Evolutionary conservation across 2,888 invertebrate species (phyloP), one percentile per base, ranked within the genome.

Genomic region (Lepidochrysops patricia): DNA sequence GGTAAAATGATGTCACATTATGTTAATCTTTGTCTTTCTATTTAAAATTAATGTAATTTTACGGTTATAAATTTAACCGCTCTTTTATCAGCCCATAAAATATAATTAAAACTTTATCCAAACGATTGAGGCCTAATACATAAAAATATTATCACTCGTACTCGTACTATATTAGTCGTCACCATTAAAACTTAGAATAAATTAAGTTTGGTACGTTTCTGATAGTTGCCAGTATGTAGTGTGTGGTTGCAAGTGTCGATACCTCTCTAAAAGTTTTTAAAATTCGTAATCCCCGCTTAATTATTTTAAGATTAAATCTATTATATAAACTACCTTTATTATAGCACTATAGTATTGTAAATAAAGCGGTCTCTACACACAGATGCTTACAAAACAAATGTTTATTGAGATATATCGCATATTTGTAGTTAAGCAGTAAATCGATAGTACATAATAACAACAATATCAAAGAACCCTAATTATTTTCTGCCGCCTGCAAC

Each of bases 361-460:
- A 84, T 84, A 84, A 67, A 72, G 77, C 79, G 76, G 71, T 76
- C 72, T 68, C 69, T 76, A 79, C 77, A 77, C 70, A 72, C 82
- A 80, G 79, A 84, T 76, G 84, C 85, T 85, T 84, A 70, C 54
- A 32, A 54, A 54, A 73, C 71, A 79, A 77, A 71, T 80, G 73
- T 80, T 76, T 77, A 77, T 78, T 74, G 71, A 82, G 74, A 72
- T 72, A 72, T 73, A 73, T 72, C 71, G 76, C 82, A 80, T 84
- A 84, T 80, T 71, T 75, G 78, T 86, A 86, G 84, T 76, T 75
- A 82, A 88, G 80, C 84, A 77, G 70, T 82, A 81, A 84, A 82
- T 80, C 81, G 78, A 85, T 87, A 87, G 85, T 86, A 87, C 86
- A 84, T 84, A 78, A 77, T 77, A 75, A 75, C 84, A 85, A 83